A percentile compares a stretch with the other conserved stretches of the same genome.
These are phyloP conservation scores for Procambarus virginalis DNA, from an alignment of 1,140 invertebrate genomes.

Conservation along the genomic window DNA sequence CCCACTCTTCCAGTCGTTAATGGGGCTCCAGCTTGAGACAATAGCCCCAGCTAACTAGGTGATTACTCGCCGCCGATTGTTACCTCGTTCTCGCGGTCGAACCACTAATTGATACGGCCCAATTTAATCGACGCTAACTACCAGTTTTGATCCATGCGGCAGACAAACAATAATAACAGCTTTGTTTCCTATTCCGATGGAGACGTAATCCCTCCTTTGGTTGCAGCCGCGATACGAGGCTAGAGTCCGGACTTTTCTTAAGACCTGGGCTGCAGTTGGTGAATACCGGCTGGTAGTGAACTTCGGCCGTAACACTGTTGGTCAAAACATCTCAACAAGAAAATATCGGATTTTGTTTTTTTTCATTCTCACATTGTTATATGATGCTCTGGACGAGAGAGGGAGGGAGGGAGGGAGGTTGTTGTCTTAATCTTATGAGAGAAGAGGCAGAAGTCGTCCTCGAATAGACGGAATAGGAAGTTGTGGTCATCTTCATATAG, in stretches of 20 bases:
- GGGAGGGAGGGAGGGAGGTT: too few species aligned
- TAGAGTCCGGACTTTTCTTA: neutral
- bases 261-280: neutral
- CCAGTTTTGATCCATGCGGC: slow-evolving; percentile 6
- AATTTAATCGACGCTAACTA: slow-evolving; percentile 30
- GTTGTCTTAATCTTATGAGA: too few species aligned
- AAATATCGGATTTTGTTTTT: neutral
- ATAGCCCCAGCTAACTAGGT: slow-evolving; percentile 34
- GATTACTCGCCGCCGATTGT: slow-evolving; percentile 23
- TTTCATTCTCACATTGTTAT: neutral
- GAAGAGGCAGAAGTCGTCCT: too few species aligned
- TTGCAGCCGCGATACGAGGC: neutral
- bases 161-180: neutral
- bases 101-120: slow-evolving; percentile 17
- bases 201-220: neutral
- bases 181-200: neutral
- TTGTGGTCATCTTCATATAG: too few species aligned
- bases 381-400: neutral
- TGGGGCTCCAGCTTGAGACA: slow-evolving; percentile 14
- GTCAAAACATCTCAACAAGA: too few species aligned
- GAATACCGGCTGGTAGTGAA: too few species aligned
- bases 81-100: neutral
- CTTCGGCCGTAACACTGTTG: too few species aligned
- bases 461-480: too few species aligned
- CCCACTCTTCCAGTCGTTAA: neutral